Conservation (phyloP, 2,797 vertebrate genomes). For the Lithobates pipiens region DNA sequence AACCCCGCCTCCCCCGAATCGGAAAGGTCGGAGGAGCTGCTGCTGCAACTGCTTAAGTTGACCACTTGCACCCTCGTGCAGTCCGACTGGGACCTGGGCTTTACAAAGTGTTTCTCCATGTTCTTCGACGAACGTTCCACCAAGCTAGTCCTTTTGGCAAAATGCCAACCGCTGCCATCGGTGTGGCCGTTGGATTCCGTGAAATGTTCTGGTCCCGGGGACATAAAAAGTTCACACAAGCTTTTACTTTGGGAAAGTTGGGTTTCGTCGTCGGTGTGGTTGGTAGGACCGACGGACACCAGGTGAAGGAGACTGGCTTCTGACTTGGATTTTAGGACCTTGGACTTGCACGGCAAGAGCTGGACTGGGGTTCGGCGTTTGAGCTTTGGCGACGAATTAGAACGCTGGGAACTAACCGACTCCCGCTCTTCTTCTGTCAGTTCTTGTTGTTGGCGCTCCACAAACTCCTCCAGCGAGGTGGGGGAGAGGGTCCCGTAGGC, state of each 20-base stretch:
- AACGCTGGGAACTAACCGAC: conserved; percentile 57
- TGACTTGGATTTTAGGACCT: conserved; percentile 82
- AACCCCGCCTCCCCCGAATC: conserved; percentile 65
- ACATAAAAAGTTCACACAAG: conserved; percentile 78
- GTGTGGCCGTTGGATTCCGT: conserved; percentile 15
- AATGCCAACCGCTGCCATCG: not conserved
- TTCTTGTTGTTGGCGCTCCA: conserved; percentile 69
- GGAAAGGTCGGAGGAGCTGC: conserved; percentile 67
- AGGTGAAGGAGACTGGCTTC: conserved; percentile 90
- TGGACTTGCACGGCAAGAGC: conserved; percentile 70
- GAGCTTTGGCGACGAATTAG: conserved; percentile 74
- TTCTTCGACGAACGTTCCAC: conserved; percentile 66
- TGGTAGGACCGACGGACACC: conserved; percentile 57
- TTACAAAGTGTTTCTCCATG: conserved; percentile 61
- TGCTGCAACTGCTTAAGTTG: conserved; percentile 58
- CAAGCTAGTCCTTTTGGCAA: conserved; percentile 62
- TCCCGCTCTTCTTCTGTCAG: conserved; percentile 66
- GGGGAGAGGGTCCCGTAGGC: conserved; percentile 94
- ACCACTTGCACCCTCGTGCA: not conserved
- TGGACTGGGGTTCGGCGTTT: conserved; percentile 82
- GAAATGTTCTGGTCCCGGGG: conserved; percentile 38
- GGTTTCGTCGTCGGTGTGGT: not conserved
- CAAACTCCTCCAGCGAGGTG: conserved; percentile 78
- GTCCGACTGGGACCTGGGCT: conserved; percentile 24
- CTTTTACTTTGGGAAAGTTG: conserved; percentile 81